Percentiles rank a stretch among this genome's conserved stretches.
phyloP scores from a whole-genome alignment of 1,140 invertebrate species.

The Maconellicoccus hirsutus region DNA sequence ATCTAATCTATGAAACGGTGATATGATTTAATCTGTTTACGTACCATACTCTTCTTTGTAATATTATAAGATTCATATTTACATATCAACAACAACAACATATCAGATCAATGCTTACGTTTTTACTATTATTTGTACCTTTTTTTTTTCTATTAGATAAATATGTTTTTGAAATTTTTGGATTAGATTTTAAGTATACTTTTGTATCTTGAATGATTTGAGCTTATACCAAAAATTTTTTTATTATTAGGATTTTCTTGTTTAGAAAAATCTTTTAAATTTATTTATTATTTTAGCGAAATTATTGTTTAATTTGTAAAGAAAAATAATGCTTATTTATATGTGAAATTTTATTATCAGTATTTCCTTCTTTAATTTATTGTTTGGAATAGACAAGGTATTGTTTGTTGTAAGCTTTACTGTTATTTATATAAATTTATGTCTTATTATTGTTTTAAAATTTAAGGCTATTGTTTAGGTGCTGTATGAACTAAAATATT shows the following conservation, averaged over 20 bases:
- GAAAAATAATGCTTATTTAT: background rate
- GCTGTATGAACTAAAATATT: background rate
- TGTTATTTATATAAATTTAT: slow-evolving; percentile 2
- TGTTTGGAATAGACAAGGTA: slow-evolving; percentile 21
- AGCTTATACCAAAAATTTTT: slow-evolving; percentile 22
- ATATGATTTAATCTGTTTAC: too few species aligned
- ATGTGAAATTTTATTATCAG: slow-evolving; percentile 10
- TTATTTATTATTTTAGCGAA: slow-evolving; percentile 10
- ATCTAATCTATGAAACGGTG: too few species aligned
- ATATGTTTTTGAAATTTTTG: slow-evolving; percentile 5
- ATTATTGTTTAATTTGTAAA: slow-evolving; percentile 16
- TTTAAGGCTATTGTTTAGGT: background rate
- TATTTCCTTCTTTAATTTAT: slow-evolving; percentile 17
- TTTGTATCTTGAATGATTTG: slow-evolving; percentile 21
- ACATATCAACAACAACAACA: slow-evolving; percentile 18
- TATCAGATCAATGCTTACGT: slow-evolving; percentile 14
- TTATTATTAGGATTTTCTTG: slow-evolving; percentile 18
- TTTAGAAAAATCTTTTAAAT: background rate
- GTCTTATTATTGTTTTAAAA: slow-evolving; percentile 3
- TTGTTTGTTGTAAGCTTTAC: slow-evolving; percentile 18
- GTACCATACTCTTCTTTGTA: too few species aligned
- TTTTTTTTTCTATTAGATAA: background rate
- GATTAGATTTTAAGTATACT: slow-evolving; percentile 15
- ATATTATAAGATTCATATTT: background rate
- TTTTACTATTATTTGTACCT: slow-evolving; percentile 15